These are phyloP conservation scores for Gallinago undulata DNA, from an alignment of 2,113 vertebrate species.

Conservation along the genomic window DNA sequence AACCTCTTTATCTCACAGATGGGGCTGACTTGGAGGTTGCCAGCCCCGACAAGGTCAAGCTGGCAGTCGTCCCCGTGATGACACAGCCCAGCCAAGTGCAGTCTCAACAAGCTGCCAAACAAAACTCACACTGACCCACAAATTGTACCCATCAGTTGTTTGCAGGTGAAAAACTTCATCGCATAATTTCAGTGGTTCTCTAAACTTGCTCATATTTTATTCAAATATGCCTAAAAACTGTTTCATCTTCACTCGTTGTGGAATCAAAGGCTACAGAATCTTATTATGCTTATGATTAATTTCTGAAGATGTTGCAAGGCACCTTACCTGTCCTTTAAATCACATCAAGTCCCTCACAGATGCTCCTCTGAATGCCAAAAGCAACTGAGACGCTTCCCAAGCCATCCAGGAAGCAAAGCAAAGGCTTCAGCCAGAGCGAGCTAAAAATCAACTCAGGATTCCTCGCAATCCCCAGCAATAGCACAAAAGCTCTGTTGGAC, in stretches of 20 bases:
- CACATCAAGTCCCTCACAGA: background rate
- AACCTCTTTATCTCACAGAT: background rate
- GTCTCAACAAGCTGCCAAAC: background rate
- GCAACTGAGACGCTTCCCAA: background rate
- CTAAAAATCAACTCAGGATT: background rate
- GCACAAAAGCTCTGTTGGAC: background rate
- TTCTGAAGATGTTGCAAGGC: background rate
- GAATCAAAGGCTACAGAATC: background rate
- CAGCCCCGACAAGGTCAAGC: background rate
- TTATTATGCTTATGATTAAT: background rate
- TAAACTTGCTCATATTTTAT: background rate
- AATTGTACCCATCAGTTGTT: background rate
- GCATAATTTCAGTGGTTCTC: rapidly evolving
- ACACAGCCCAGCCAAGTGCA: background rate
- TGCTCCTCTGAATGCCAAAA: background rate
- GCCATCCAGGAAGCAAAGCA: background rate
- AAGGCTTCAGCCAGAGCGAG: background rate
- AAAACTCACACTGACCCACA: background rate
- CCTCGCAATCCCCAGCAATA: background rate
- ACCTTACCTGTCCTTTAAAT: background rate
- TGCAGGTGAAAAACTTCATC: background rate
- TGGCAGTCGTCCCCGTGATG: background rate
- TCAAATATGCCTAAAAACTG: background rate
- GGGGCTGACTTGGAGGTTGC: background rate
- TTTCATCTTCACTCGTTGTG: rapidly evolving